Evolutionary conservation across 2,113 vertebrate genomes (phyloP), one percentile per base, ranked within the genome.

Genomic region (Balaenoptera acutorostrata): DNA sequence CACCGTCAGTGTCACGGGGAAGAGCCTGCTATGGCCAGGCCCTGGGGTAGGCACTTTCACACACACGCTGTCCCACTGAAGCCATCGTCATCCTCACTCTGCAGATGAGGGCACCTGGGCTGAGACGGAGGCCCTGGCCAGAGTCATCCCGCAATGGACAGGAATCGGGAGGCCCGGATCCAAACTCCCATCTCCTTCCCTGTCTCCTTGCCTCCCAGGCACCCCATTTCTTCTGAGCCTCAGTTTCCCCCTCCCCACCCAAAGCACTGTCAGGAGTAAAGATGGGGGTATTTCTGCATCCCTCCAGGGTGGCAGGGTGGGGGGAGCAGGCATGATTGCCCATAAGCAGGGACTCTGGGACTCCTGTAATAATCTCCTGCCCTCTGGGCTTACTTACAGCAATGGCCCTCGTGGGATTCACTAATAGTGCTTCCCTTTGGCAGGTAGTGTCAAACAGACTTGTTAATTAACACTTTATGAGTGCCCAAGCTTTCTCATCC

Each of bases 51-150:
- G 39, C 18, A 7, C 59, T 18, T n/a, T 5, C 14, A 25, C 21
- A 36, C 8, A 4, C 14, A 21, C 1, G 0, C 44, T 14, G 4
- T 23, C 61, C 66, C 44, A 12, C 15, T 0, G 5, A 83, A 66
- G 52, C 74, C 68, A 0, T 0, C 0, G 0, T 15, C 27, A 1
- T 6, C 4, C 2, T 71, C 41, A 33, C 4, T n/a, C 59, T 21
- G 25, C 63, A 8, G 8, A 33, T 1, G 14, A 21, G 61, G 49
- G 13, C 46, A 6, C 52, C 8, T 29, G 39, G 49, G 20, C 44
- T 29, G n/a, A 31, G 69, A n/a, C n/a, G 4, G 57, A 33, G 23
- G 44, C 11, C 46, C 29, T 0, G 1, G 9, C n/a, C 69, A 59
- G 57, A 31, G 49, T 6, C 39, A 10, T 31, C 15, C n/a, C 36